phyloP scores from a whole-genome alignment of 2,113 vertebrate genomes.

The Rhabdornis inornatus region DNA sequence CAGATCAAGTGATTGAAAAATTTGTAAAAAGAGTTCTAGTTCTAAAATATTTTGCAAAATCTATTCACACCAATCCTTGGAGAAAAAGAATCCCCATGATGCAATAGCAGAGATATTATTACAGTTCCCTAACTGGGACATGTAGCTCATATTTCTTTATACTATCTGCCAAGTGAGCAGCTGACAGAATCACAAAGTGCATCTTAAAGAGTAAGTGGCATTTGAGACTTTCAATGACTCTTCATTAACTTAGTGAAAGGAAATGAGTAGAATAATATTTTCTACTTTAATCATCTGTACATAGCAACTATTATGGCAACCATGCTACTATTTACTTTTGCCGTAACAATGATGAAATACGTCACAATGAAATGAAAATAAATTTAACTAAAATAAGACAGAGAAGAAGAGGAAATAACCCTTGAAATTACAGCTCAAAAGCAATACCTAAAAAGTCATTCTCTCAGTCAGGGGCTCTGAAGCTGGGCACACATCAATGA shows the following conservation, averaged over 20 bases:
- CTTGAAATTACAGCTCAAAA: not conserved
- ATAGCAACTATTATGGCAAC: not conserved
- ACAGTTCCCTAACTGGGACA: not conserved
- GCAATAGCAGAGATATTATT: not conserved
- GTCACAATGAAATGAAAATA: not conserved
- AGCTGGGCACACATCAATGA: not conserved
- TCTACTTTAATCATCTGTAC: constrained; percentile 4
- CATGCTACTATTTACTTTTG: not conserved
- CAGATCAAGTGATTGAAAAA: not conserved
- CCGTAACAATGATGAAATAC: not conserved
- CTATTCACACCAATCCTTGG: not conserved
- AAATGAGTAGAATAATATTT: constrained; percentile 16
- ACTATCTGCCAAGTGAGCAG: not conserved
- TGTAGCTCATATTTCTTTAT: not conserved
- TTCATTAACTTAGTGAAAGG: constrained; percentile 22
- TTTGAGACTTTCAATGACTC: not conserved
- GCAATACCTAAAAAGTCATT: not conserved
- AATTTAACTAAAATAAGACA: not conserved
- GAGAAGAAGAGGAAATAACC: not conserved
- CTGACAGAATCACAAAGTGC: not conserved
- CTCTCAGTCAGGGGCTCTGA: not conserved
- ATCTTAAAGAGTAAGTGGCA: not conserved
- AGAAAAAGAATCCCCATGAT: not conserved
- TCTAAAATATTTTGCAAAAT: not conserved
- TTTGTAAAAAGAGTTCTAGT: not conserved